Evolutionary conservation across 2,797 vertebrate genomes (phyloP).

Genomic region (Sylvilagus floridanus): DNA sequence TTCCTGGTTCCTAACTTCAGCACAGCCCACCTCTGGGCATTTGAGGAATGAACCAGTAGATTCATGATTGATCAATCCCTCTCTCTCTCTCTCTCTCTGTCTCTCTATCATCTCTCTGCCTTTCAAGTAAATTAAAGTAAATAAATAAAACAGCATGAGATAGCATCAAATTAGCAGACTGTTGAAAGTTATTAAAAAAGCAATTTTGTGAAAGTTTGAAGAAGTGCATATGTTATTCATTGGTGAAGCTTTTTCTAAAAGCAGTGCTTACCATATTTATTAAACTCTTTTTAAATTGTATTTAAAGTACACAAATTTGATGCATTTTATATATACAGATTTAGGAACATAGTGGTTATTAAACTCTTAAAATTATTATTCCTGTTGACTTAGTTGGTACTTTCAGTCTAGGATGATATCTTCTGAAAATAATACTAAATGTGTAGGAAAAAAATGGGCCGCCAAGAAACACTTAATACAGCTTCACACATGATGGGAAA

Average conservation of each 20-base stretch:
- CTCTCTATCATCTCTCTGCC: too few relatives aligned
- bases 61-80: too few relatives aligned
- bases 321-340: too few relatives aligned
- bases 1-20: too few relatives aligned
- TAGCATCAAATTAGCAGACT: neutral
- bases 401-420: neutral
- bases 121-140: too few relatives aligned
- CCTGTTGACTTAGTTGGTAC: neutral
- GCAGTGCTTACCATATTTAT: neutral
- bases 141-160: neutral
- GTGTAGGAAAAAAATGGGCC: neutral
- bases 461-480: neutral
- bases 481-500: conserved; percentile 34
- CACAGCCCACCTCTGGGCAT: too few relatives aligned
- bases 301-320: too few relatives aligned
- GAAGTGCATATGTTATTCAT: neutral
- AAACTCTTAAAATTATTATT: conserved; percentile 36
- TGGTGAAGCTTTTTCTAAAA: neutral
- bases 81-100: too few relatives aligned
- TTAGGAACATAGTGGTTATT: neutral
- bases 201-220: neutral
- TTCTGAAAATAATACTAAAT: conserved; percentile 51
- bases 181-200: neutral
- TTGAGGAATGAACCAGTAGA: too few relatives aligned
- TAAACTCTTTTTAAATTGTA: neutral